Evolutionary conservation across 2,797 vertebrate genomes (phyloP), one percentile per base, ranked within the genome.

Genomic region (Dallia pectoralis): DNA sequence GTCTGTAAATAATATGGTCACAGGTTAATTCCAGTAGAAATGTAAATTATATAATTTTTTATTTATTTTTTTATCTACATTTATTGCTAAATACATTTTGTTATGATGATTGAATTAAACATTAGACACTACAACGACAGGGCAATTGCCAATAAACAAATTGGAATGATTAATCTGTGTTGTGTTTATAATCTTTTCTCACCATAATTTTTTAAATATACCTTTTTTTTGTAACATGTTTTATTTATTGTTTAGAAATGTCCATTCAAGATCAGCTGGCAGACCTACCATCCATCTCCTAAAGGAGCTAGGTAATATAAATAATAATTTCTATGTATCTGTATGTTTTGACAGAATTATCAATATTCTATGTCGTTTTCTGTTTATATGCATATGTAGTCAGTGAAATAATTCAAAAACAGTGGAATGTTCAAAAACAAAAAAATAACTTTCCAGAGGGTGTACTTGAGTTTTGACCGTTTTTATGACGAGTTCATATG

Each of bases 221-320:
- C 14, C 5, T 59, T 64, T 7, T 64, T 19, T 32, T 44, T 22
- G 62, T 56, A 63, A 33, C 9, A 66, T 69, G n/a, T 1, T 4
- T 61, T 11, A 51, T 81, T 59, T 82, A 18, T 69, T 76, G 65
- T 36, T 75, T 74, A 99, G 98, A 88, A 99, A 99, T 87, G 96
- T 99, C 47, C 98, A 99, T 82, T 99, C 97, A 18, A 94, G 96
- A 25, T 99, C 98, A 78, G 97, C 98, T 71, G 98, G 98, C 88
- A 93, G 97, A 90, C 98, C 97, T 77, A 96, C 96, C 36, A 96
- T 99, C 85, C 94, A 92, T 67, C 95, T 99, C 66, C 87, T 99
- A 75, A 95, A 91, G 78, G 95, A 99, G 22, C 94, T 96, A 93
- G 98, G 98, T 99, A 87, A 65, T 15, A 1, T 18, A 33, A 33